These are phyloP conservation scores for Babyrousa celebensis DNA, from an alignment of 2,797 vertebrate species.

Conservation along the genomic window DNA sequence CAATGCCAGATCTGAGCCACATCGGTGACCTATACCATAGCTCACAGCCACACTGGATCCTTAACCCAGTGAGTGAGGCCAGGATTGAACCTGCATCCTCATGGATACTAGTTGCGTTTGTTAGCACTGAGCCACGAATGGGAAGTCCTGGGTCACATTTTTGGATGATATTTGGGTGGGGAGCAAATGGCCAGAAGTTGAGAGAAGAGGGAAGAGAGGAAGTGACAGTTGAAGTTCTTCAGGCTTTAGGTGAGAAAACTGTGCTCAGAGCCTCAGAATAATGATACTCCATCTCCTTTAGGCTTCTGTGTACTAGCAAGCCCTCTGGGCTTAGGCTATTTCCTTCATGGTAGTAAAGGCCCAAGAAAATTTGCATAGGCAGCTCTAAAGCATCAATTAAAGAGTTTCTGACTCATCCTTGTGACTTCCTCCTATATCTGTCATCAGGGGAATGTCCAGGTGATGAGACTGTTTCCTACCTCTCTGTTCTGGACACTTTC, in stretches of 20 bases:
- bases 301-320: background rate
- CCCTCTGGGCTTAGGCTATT: conserved; percentile 14
- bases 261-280: background rate
- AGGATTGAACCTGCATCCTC: too few relatives aligned
- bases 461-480: conserved; percentile 14
- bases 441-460: conserved; percentile 47
- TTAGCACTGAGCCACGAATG: too few relatives aligned
- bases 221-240: background rate
- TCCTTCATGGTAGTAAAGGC: conserved; percentile 45
- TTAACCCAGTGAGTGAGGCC: too few relatives aligned
- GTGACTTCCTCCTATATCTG: background rate
- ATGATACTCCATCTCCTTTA: background rate
- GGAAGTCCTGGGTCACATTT: background rate
- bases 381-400: background rate
- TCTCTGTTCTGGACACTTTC: background rate
- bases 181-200: background rate
- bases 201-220: background rate
- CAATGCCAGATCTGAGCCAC: too few relatives aligned
- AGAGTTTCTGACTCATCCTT: conserved; percentile 67
- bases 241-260: background rate
- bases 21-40: too few relatives aligned
- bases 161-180: background rate
- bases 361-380: conserved; percentile 24
- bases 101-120: too few relatives aligned
- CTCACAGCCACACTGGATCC: too few relatives aligned